A percentile compares a stretch with the other conserved stretches of the same genome.
Evolutionary conservation across 2,797 vertebrate species (phyloP).

Genomic region (Thalassophryne amazonica): DNA sequence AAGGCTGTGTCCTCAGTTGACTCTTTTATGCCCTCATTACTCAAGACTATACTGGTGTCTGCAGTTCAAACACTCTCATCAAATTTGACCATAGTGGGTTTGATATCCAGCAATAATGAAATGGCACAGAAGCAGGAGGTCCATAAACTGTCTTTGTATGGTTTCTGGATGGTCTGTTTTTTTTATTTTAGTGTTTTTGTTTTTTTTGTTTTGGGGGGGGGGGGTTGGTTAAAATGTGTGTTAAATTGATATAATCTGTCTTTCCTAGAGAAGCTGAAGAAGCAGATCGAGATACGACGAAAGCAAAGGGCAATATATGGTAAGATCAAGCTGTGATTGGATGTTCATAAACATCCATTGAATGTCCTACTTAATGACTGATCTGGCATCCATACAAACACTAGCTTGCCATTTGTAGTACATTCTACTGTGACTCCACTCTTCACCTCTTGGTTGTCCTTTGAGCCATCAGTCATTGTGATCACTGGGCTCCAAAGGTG

Average conservation of each 20-base stretch:
- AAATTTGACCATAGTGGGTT: not conserved
- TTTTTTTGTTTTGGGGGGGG: too few species aligned
- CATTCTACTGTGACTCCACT: too few species aligned
- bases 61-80: not conserved
- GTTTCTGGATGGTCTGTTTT: too few species aligned
- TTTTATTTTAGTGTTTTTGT: too few species aligned
- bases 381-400: too few species aligned
- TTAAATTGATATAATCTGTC: not conserved
- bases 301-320: constrained; percentile 82
- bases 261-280: constrained; percentile 84
- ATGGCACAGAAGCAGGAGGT: not conserved
- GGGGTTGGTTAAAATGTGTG: too few species aligned
- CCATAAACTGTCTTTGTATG: not conserved
- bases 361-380: too few species aligned
- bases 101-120: not conserved
- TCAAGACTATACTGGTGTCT: not conserved
- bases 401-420: too few species aligned
- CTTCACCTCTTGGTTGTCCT: too few species aligned
- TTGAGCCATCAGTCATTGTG: too few species aligned
- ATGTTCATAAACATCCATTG: not conserved
- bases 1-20: not conserved
- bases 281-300: constrained; percentile 76
- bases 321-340: constrained; percentile 51
- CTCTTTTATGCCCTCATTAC: not conserved
- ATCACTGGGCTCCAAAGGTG: too few species aligned